A percentile compares a stretch with the other conserved stretches of the same genome.
phyloP scores from a whole-genome alignment of 2,113 vertebrate genomes.

The Cavia aperea region DNA sequence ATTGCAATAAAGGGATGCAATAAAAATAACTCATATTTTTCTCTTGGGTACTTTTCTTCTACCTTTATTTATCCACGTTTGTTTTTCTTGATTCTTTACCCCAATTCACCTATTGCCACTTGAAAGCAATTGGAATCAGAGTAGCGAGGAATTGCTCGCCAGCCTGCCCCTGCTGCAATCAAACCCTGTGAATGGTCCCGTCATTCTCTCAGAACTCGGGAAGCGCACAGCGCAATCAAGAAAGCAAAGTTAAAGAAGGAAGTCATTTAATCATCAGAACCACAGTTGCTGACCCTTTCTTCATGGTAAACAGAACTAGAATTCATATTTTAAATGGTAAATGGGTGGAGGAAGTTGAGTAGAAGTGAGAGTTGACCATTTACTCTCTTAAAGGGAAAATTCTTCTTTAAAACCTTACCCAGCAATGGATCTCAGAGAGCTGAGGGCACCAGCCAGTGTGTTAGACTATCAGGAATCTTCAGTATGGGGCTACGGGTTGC shows the following conservation, averaged over 20 bases:
- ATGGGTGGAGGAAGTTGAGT: neutral
- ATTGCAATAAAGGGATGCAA: neutral
- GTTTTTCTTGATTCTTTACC: neutral
- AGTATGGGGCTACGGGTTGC: accelerated
- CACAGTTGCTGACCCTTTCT: accelerated
- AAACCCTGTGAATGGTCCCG: neutral
- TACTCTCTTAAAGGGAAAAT: neutral
- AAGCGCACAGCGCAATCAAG: neutral
- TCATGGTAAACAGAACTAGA: neutral
- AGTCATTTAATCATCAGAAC: neutral
- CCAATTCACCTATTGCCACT: conserved; percentile 1
- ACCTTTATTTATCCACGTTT: conserved; percentile 8
- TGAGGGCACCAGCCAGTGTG: accelerated
- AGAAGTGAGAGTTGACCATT: neutral
- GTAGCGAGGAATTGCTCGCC: neutral
- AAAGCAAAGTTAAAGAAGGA: accelerated
- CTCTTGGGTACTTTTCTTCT: neutral
- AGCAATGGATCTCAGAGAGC: neutral
- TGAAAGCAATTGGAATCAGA: neutral
- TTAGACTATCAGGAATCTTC: accelerated
- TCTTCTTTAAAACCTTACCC: neutral
- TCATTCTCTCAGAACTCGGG: neutral
- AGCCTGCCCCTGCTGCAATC: neutral
- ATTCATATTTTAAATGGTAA: neutral
- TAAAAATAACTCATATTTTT: neutral